Evolutionary conservation across 1,140 invertebrate species (phyloP), one percentile per base, ranked within the genome.

Genomic region (Drosophila bocqueti): DNA sequence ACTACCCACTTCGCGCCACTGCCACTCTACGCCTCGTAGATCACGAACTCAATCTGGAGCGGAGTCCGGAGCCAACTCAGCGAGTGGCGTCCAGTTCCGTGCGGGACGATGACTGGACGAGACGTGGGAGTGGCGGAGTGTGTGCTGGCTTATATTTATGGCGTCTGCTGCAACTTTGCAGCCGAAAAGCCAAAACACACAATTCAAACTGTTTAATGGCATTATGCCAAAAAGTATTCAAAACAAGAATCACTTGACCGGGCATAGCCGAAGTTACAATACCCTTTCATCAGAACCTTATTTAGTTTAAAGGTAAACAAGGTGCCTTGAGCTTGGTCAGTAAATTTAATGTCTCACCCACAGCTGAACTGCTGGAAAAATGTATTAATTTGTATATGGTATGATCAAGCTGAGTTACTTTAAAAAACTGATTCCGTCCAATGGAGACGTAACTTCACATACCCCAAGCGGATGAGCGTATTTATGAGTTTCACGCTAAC

Each of bases 111-210:
- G 79, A 66, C 83, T 72, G 49, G 67, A 60, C 79, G 58, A 52
- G 57, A 65, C 45, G 79, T 80, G 76, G 76, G 85, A 63, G 81
- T 52, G 50, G 50, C 50, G n/a, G 29, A 52, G 50, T 69, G 85
- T 65, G 77, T 55, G 50, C 21, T 38, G 50, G 61, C 76, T 54
- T 72, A 82, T 91, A 90, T 90, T 90, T 90, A 91, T 85, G 79
- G 86, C 66, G 85, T 90, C 85, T 90, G 86, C 65, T 77, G 57
- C 68, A 89, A 89, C 74, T 89, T 81, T 72, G 49, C 81, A 83
- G 84, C 69, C 81, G 66, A 77, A 78, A 80, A 81, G 63, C 59
- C 74, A 90, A 86, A 85, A 72, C 67, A 79, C 65, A 81, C 72
- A 58, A 55, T 52, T 79, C 59, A 59, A 66, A 62, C 65, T 67